phyloP scores from a whole-genome alignment of 2,888 invertebrate species.

The Homarus gammarus region DNA sequence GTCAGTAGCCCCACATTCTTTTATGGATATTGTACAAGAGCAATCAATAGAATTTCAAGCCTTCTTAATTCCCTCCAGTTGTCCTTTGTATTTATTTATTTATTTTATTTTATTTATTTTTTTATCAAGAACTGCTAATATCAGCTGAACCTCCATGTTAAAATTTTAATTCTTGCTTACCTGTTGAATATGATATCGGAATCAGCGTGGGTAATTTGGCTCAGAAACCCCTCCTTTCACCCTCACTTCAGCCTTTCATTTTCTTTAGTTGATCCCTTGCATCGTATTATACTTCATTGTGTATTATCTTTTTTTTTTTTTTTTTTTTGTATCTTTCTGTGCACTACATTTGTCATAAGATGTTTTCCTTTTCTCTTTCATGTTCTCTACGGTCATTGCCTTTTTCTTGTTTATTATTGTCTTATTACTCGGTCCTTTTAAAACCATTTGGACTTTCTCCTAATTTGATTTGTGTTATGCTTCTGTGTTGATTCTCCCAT shows the following conservation, averaged over 20 bases:
- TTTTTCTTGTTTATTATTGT: not conserved
- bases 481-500: conserved; percentile 8
- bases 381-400: not conserved
- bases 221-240: conserved; percentile 32
- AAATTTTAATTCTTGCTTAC: conserved; percentile 39
- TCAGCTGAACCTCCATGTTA: conserved; percentile 9
- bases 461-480: conserved; percentile 22
- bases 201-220: conserved; percentile 55
- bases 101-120: not conserved
- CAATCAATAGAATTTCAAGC: conserved; percentile 25
- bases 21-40: conserved; percentile 25
- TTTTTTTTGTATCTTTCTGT: conserved; percentile 1
- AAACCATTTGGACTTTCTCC: conserved; percentile 15
- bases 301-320: conserved; percentile 13
- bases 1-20: conserved; percentile 49
- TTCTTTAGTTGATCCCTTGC: conserved; percentile 6
- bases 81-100: not conserved
- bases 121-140: not conserved
- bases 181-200: conserved; percentile 34
- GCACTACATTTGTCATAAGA: conserved; percentile 13
- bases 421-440: conserved; percentile 6
- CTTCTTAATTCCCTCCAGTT: conserved; percentile 46
- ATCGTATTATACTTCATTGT: not conserved
- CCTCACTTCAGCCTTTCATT: conserved; percentile 9
- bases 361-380: conserved; percentile 3